These are phyloP conservation scores for Scaptomyza caliginosa DNA, from an alignment of 2,888 invertebrate genomes.

Conservation along the genomic window DNA sequence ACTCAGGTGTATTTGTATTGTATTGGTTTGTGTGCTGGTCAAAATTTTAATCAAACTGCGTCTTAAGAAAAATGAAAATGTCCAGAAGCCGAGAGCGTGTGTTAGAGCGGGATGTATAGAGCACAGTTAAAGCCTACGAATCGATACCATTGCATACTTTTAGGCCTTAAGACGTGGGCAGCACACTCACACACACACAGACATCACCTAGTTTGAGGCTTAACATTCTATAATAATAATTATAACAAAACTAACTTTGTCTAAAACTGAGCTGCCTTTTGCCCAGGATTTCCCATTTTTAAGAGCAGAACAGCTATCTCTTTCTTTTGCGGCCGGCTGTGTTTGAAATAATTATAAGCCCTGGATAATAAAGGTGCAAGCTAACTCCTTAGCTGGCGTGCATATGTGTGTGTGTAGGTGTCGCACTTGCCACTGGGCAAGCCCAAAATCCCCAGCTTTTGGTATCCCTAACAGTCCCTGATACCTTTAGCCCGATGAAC, in stretches of 20 bases:
- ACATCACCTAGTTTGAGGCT: not conserved
- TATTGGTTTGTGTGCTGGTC: constrained; percentile 32
- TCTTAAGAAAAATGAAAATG: constrained; percentile 73
- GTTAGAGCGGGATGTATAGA: constrained; percentile 59
- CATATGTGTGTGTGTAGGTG: constrained; percentile 18
- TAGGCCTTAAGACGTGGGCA: constrained; percentile 57
- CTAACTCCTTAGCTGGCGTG: constrained; percentile 32
- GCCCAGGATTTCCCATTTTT: constrained; percentile 41
- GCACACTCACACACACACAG: constrained; percentile 6
- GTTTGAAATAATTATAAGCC: constrained; percentile 45
- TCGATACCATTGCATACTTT: constrained; percentile 67
- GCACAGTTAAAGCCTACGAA: constrained; percentile 43
- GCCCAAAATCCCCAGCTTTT: not conserved
- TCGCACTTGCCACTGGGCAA: constrained; percentile 22
- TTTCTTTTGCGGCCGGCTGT: constrained; percentile 20
- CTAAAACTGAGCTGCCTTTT: constrained; percentile 8
- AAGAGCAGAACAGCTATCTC: constrained; percentile 32
- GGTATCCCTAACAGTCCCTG: not conserved
- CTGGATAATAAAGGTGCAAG: constrained; percentile 41
- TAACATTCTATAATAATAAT: constrained; percentile 61
- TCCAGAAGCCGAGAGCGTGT: constrained; percentile 30
- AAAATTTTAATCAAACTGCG: constrained; percentile 75
- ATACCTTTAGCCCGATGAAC: not conserved
- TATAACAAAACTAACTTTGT: constrained; percentile 46
- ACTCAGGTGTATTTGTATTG: constrained; percentile 22